These are phyloP conservation scores for Andricus curvator DNA, from an alignment of 2,888 invertebrate genomes.

Conservation along the genomic window DNA sequence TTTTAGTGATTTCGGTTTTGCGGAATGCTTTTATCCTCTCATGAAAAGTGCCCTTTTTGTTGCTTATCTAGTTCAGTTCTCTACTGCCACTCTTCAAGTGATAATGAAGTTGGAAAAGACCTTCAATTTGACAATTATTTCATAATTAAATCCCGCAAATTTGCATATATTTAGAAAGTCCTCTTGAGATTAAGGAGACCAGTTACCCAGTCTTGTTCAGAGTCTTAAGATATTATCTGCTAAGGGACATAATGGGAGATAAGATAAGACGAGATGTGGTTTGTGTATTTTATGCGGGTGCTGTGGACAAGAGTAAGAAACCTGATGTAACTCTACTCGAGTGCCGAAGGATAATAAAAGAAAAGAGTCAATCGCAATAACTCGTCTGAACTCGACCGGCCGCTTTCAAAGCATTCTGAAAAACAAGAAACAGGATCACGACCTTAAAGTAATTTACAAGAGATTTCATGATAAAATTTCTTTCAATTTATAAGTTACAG, in stretches of 20 bases:
- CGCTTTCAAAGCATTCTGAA: background rate
- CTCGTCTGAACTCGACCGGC: conserved; percentile 19
- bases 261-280: conserved; percentile 47
- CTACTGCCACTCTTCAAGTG: too few relatives aligned
- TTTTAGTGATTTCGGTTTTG: too few relatives aligned
- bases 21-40: too few relatives aligned
- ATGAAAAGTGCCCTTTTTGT: too few relatives aligned
- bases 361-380: conserved; percentile 44
- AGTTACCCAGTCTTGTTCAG: conserved; percentile 12
- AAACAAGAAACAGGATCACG: background rate
- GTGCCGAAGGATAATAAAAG: conserved; percentile 58
- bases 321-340: conserved; percentile 62
- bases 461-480: background rate
- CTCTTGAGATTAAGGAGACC: background rate
- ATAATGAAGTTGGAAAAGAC: too few relatives aligned
- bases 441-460: background rate
- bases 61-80: too few relatives aligned
- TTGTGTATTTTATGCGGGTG: conserved; percentile 56
- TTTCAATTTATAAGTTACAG: background rate
- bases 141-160: background rate
- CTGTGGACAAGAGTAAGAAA: conserved; percentile 45
- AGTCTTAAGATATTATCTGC: conserved; percentile 32
- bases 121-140: background rate
- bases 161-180: conserved; percentile 5
- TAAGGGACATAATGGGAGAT: conserved; percentile 50